Evolutionary conservation across 2,888 invertebrate species (phyloP).

Genomic region (Melolontha melolontha): DNA sequence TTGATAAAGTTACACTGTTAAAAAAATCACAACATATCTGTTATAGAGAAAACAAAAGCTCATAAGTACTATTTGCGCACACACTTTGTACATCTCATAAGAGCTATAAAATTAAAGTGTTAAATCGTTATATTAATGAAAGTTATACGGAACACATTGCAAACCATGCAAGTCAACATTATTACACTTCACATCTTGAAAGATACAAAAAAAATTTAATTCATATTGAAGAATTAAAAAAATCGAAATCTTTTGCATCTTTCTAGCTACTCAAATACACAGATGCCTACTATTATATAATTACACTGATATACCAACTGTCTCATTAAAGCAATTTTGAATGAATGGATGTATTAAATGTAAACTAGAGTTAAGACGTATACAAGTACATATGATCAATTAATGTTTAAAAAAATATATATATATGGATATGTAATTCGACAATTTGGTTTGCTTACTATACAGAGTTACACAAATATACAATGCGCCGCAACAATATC

Average conservation of each 20-base stretch:
- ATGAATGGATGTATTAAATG: too few species aligned
- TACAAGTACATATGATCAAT: too few species aligned
- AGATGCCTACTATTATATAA: not conserved
- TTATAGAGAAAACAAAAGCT: slow-evolving; percentile 8
- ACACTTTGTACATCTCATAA: not conserved
- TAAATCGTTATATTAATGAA: slow-evolving; percentile 37
- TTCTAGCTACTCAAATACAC: slow-evolving; percentile 1
- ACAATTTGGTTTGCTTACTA: too few species aligned
- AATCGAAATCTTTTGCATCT: not conserved
- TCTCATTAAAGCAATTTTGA: too few species aligned
- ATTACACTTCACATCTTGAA: slow-evolving; percentile 10
- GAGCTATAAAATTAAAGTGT: slow-evolving; percentile 35
- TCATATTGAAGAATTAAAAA: not conserved
- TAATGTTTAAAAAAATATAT: too few species aligned
- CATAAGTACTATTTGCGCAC: too few species aligned
- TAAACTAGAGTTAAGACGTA: too few species aligned
- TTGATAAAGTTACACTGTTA: not conserved
- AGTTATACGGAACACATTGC: slow-evolving; percentile 30
- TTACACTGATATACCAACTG: not conserved
- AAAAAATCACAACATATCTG: slow-evolving; percentile 23
- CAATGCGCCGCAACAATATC: too few species aligned
- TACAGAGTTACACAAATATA: too few species aligned
- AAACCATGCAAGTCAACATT: slow-evolving; percentile 36
- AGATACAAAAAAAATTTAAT: not conserved
- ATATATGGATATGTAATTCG: too few species aligned